Evolutionary conservation across 2,797 vertebrate species (phyloP).

Genomic region (Malurus splendens): DNA sequence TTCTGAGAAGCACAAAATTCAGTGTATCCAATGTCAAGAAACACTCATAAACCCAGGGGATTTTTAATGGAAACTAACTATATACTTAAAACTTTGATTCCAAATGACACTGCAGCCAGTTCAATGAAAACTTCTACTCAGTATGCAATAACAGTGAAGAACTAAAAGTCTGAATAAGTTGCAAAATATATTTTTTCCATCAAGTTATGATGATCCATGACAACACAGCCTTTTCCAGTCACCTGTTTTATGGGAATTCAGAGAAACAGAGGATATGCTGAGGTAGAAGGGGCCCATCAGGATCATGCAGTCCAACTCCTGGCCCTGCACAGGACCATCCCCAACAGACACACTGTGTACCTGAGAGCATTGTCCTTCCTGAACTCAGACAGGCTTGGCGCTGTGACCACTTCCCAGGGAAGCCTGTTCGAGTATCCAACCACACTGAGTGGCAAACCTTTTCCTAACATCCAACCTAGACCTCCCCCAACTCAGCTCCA

Average conservation of each 20-base stretch:
- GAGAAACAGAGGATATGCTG: background rate
- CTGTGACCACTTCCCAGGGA: background rate
- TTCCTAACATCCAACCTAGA: background rate
- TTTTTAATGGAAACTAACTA: background rate
- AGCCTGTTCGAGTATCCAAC: background rate
- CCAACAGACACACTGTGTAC: background rate
- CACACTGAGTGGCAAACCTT: background rate
- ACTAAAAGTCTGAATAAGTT: background rate
- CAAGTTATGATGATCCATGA: background rate
- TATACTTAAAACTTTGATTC: background rate
- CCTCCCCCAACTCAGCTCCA: background rate
- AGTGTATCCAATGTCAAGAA: background rate
- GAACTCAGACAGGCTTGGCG: background rate
- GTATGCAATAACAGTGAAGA: background rate
- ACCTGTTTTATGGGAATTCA: background rate
- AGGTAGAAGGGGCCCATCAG: background rate
- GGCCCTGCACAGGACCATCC: background rate
- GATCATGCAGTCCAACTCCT: background rate
- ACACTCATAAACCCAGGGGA: background rate
- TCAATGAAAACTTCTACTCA: background rate
- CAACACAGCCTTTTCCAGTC: background rate
- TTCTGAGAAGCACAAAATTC: background rate
- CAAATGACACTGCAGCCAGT: background rate
- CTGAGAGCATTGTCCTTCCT: background rate
- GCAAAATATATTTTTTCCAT: background rate